A percentile compares a stretch with the other conserved stretches of the same genome.
These are phyloP conservation scores for Phylloscopus collybita DNA, from an alignment of 2,797 vertebrate species.

Conservation along the genomic window DNA sequence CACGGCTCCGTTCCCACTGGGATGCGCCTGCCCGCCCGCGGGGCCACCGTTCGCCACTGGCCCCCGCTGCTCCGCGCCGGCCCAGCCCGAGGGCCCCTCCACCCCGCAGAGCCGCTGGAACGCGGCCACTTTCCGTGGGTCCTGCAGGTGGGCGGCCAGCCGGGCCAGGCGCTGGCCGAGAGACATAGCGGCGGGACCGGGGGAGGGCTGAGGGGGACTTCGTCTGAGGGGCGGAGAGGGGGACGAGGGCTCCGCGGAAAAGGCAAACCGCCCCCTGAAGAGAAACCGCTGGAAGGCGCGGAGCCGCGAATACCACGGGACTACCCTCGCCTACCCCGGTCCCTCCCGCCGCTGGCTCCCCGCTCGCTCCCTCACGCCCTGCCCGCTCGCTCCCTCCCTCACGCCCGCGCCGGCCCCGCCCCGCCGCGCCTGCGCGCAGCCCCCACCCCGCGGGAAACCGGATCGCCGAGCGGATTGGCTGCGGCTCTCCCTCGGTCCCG, in stretches of 20 bases:
- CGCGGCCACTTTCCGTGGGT: constrained; percentile 87
- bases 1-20: constrained; percentile 30
- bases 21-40: constrained; percentile 16
- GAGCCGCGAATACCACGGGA: background rate
- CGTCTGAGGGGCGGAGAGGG: background rate
- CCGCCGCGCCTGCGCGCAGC: background rate
- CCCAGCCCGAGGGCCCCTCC: constrained; percentile 70
- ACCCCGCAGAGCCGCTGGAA: constrained; percentile 92
- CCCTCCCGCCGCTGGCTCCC: background rate
- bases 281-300: background rate
- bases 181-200: constrained; percentile 56
- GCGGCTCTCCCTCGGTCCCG: rapidly evolving
- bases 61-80: background rate
- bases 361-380: background rate
- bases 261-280: background rate
- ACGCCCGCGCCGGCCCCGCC: background rate
- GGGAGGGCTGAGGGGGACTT: background rate
- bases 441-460: rapidly evolving
- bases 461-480: background rate
- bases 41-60: constrained; percentile 20
- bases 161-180: constrained; percentile 47
- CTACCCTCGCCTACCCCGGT: background rate
- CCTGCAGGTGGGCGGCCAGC: constrained; percentile 78
- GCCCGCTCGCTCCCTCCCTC: background rate
- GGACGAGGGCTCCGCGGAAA: background rate